Evolutionary conservation across 2,113 vertebrate species (phyloP), one percentile per base, ranked within the genome.

Genomic region (Polyodon spathula): DNA sequence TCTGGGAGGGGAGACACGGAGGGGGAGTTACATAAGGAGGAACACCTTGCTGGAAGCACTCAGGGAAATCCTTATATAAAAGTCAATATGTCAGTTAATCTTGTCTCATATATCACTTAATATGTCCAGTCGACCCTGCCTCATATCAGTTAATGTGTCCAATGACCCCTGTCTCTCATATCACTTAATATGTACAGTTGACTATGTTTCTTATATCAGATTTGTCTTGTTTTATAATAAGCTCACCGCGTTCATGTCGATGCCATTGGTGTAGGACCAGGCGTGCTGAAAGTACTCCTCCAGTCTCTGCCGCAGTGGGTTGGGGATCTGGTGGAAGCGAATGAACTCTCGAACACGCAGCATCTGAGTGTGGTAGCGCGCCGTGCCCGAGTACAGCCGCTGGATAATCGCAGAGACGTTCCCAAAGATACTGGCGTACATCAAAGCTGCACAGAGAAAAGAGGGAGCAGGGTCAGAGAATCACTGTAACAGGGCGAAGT

Each of bases 391-490:
- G 78, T 93, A 94, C 11, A 93, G 75, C 5, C 91, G 79, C 84
- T 93, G 92, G 81, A 93, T 94, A 74, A 93, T 94, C 66, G 91
- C 92, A 0, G 92, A 94, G 14, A 93, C 90, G 4, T 93, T 93
- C 52, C 92, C 90, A 14, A 94, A 93, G 78, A 94, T 94, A 40
- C 92, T 93, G 84, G 90, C 90, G 1, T 93, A 94, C 90, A 94
- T 93, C 63, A 93, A 81, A 0, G 92, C 91, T 93, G 76, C 0
- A 40, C 27, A 2, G 16, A n/a, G 14, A 42, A 9, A 50, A 52
- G 51, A 6, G 40, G 48, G n/a, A 54, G 16, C 38, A 14, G 15
- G 48, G 27, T 40, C 27, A n/a, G 43, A 16, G 15, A 40, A 53
- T 38, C 15, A 48, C n/a, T n/a, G n/a, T n/a, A n/a, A 38, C 9